Evolutionary conservation across 2,113 vertebrate genomes (phyloP).

Genomic region (Tautogolabrus adspersus): DNA sequence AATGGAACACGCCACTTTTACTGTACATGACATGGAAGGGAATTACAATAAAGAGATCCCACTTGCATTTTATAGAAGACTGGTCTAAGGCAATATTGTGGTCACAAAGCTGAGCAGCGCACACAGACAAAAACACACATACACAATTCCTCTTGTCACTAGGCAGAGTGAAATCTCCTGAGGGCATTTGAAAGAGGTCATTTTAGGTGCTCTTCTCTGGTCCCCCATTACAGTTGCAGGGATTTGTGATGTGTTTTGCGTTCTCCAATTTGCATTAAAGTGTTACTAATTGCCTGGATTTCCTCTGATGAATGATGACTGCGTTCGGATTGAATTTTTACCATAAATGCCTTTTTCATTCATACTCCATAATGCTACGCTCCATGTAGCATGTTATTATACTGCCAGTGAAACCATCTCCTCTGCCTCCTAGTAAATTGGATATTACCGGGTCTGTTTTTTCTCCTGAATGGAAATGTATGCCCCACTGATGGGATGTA

Average conservation of each 20-base stretch:
- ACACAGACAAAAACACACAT: background rate
- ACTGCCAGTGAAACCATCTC: constrained; percentile 82
- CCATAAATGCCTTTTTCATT: constrained; percentile 84
- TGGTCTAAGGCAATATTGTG: constrained; percentile 24
- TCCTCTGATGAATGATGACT: constrained; percentile 84
- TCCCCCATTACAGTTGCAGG: constrained; percentile 59
- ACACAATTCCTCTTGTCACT: constrained; percentile 23
- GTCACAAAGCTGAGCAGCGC: constrained; percentile 31
- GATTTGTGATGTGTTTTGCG: constrained; percentile 74
- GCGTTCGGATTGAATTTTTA: constrained; percentile 83
- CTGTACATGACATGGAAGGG: constrained; percentile 33
- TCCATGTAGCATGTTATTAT: constrained; percentile 86
- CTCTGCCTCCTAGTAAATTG: constrained; percentile 83
- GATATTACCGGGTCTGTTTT: constrained; percentile 86
- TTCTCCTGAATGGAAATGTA: constrained; percentile 82
- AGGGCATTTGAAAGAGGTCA: constrained; percentile 68
- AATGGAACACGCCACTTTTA: constrained; percentile 37
- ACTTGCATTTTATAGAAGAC: constrained; percentile 32
- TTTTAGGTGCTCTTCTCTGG: constrained; percentile 60
- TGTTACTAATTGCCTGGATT: constrained; percentile 86
- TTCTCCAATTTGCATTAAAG: constrained; percentile 83
- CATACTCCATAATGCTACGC: constrained; percentile 83
- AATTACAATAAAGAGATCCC: constrained; percentile 55
- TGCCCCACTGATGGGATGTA: constrained; percentile 79
- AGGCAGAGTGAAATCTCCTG: constrained; percentile 37